phyloP scores from a whole-genome alignment of 1,140 invertebrate species.

The Lethocerus indicus region DNA sequence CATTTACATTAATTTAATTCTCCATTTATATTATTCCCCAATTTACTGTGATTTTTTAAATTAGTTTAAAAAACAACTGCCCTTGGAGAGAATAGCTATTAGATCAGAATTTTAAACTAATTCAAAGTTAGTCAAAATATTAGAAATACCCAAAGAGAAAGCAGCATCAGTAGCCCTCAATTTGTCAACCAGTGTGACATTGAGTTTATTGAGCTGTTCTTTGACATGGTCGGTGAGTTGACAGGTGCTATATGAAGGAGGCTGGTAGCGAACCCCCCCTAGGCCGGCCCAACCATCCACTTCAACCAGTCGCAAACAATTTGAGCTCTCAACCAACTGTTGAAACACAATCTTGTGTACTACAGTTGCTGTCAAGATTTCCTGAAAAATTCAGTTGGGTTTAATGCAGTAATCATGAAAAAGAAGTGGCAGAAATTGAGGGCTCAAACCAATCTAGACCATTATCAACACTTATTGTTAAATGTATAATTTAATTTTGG shows the following conservation, averaged over 20 bases:
- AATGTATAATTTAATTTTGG: too few species aligned
- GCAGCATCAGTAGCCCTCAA: conserved; percentile 80
- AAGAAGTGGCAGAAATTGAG: too few species aligned
- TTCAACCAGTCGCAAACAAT: conserved; percentile 60
- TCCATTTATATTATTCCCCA: too few species aligned
- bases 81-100: too few species aligned
- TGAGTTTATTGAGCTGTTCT: conserved; percentile 75
- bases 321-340: conserved; percentile 46
- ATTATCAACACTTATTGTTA: too few species aligned
- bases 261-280: conserved; percentile 76
- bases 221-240: conserved; percentile 53
- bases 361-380: conserved; percentile 81
- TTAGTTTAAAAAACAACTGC: conserved; percentile 10
- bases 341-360: conserved; percentile 70
- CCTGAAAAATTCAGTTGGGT: conserved; percentile 31
- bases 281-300: conserved; percentile 87
- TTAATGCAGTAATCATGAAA: too few species aligned
- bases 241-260: conserved; percentile 44
- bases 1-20: too few species aligned
- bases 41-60: too few species aligned
- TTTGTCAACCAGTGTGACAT: conserved; percentile 73
- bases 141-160: conserved; percentile 82
- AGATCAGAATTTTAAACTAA: too few species aligned
- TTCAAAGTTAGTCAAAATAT: too few species aligned
- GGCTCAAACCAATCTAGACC: too few species aligned